phyloP scores from a whole-genome alignment of 2,888 invertebrate species.

The Bursaphelenchus okinawaensis region DNA sequence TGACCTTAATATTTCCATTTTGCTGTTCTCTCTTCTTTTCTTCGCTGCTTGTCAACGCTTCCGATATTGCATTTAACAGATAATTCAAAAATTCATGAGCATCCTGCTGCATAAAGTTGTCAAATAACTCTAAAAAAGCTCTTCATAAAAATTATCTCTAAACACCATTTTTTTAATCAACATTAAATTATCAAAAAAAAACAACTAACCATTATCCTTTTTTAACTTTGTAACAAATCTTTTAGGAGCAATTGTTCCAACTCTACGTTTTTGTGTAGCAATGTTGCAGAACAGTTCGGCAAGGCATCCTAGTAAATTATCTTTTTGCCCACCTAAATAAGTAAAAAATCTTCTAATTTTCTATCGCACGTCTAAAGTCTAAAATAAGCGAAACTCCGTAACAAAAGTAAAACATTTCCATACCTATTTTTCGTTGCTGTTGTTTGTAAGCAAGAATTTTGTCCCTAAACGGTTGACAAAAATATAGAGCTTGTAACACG shows the following conservation, averaged over 20 bases:
- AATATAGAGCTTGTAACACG: constrained; percentile 96
- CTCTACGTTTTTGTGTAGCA: constrained; percentile 98
- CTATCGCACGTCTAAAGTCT: too few species aligned
- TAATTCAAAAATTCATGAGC: constrained; percentile 99
- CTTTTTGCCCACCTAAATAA: constrained; percentile 66
- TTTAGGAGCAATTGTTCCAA: constrained; percentile 97
- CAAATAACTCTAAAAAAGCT: constrained; percentile 86
- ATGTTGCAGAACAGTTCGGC: constrained; percentile 98
- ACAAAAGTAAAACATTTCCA: background rate
- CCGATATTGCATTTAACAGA: constrained; percentile 94
- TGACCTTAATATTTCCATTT: constrained; percentile 18
- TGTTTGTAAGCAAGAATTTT: constrained; percentile 92
- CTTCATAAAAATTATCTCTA: too few species aligned
- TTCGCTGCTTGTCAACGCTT: constrained; percentile 71
- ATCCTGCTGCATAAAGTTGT: constrained; percentile 92
- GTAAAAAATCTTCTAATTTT: constrained; percentile 17
- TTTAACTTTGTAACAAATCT: constrained; percentile 95
- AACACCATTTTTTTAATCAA: too few species aligned
- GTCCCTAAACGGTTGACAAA: constrained; percentile 97
- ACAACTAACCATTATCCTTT: constrained; percentile 84
- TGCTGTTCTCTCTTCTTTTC: constrained; percentile 39
- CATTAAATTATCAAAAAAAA: too few species aligned
- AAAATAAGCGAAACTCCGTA: background rate
- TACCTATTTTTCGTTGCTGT: constrained; percentile 58
- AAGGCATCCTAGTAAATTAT: constrained; percentile 91